phyloP scores from a whole-genome alignment of 1,140 invertebrate genomes.

The Heliconius hewitsoni region DNA sequence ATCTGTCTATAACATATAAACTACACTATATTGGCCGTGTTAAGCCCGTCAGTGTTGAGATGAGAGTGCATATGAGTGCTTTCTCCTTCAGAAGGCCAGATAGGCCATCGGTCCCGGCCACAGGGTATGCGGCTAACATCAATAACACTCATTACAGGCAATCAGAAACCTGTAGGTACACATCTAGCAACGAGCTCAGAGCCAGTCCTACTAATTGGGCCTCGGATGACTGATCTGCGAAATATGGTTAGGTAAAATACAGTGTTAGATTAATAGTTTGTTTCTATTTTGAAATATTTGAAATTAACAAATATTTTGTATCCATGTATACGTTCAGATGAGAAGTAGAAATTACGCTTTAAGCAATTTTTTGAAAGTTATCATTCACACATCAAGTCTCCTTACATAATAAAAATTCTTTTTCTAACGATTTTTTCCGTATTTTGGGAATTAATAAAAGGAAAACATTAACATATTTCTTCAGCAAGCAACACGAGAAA shows the following conservation, averaged over 20 bases:
- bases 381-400: no score
- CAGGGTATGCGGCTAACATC: not conserved
- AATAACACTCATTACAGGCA: slow-evolving; percentile 1
- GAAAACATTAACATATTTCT: no score
- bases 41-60: not conserved
- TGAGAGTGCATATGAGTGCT: not conserved
- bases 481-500: no score
- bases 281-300: no score
- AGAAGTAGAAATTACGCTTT: not conserved
- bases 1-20: no score
- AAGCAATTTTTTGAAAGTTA: not conserved
- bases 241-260: not conserved
- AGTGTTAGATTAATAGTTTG: not conserved
- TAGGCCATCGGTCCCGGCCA: not conserved
- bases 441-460: no score
- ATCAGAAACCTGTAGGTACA: not conserved
- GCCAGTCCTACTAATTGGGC: not conserved
- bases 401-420: no score
- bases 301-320: no score
- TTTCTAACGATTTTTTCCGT: no score
- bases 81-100: not conserved
- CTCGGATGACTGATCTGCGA: not conserved
- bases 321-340: no score
- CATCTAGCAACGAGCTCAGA: not conserved
- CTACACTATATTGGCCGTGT: not conserved